Evolutionary conservation across 2,888 invertebrate genomes (phyloP).

Genomic region (Saturnia pavonia): DNA sequence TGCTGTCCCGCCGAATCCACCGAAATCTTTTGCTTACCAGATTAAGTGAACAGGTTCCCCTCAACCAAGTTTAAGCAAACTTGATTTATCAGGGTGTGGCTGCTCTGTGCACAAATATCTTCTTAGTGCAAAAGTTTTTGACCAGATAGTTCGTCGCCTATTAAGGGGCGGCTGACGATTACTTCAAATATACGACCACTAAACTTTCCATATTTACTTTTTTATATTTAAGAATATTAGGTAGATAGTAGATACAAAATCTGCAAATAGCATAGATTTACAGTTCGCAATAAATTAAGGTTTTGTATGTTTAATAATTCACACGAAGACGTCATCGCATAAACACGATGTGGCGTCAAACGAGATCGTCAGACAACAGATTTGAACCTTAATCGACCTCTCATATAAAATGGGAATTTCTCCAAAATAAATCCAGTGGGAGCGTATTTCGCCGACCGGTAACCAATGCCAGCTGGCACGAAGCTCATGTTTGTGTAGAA

Average conservation of each 20-base stretch:
- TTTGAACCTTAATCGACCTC: slow-evolving; percentile 15
- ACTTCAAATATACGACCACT: too few species aligned
- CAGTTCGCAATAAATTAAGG: not conserved
- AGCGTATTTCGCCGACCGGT: slow-evolving; percentile 22
- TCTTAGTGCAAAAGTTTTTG: too few species aligned
- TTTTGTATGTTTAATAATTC: slow-evolving; percentile 4
- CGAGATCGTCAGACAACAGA: slow-evolving; percentile 2
- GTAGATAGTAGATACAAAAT: not conserved
- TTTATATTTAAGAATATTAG: not conserved
- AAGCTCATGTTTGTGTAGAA: slow-evolving; percentile 24
- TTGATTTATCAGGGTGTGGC: too few species aligned
- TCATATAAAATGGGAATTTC: slow-evolving; percentile 30
- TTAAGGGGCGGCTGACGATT: too few species aligned
- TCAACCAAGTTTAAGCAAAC: too few species aligned
- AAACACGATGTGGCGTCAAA: slow-evolving; percentile 13
- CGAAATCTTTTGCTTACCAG: too few species aligned
- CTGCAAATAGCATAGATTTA: not conserved
- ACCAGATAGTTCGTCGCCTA: too few species aligned
- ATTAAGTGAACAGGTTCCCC: too few species aligned
- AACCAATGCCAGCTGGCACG: slow-evolving; percentile 34
- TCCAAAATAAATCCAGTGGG: slow-evolving; percentile 38
- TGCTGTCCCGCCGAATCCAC: too few species aligned
- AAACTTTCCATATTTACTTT: too few species aligned
- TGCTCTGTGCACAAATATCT: too few species aligned
- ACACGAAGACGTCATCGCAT: slow-evolving; percentile 13